Evolutionary conservation across 2,888 invertebrate genomes (phyloP).

Genomic region (Bombyx huttoni): DNA sequence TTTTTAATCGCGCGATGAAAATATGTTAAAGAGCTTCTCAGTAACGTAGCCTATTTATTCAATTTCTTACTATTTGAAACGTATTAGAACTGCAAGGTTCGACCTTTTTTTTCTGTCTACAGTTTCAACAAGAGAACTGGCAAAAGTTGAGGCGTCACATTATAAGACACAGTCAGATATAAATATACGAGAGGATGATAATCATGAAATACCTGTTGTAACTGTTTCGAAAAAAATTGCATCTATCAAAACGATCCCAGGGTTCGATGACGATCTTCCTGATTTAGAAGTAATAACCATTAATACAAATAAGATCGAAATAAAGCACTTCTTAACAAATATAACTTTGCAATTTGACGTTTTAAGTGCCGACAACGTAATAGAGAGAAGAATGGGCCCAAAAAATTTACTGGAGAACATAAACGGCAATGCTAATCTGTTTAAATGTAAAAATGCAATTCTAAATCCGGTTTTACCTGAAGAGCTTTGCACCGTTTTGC

Average conservation of each 20-base stretch:
- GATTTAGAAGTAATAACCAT: constrained; percentile 35
- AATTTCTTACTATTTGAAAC: too few relatives aligned
- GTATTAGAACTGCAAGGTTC: too few relatives aligned
- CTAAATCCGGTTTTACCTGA: constrained; percentile 49
- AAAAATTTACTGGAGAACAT: constrained; percentile 13
- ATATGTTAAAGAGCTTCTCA: too few relatives aligned
- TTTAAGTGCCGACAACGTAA: constrained; percentile 19
- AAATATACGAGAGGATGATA: background rate
- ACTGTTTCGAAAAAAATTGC: constrained; percentile 6
- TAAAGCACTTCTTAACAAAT: constrained; percentile 45
- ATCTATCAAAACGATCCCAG: constrained; percentile 22
- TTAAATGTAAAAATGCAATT: constrained; percentile 44
- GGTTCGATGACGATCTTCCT: constrained; percentile 31
- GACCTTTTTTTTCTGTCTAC: too few relatives aligned
- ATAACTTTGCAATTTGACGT: constrained; percentile 49
- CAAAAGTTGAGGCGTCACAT: background rate
- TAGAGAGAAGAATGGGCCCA: constrained; percentile 9
- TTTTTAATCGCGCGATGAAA: too few relatives aligned
- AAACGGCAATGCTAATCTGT: constrained; percentile 30
- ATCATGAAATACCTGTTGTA: background rate
- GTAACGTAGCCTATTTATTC: too few relatives aligned
- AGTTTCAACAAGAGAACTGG: background rate
- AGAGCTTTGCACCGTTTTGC: constrained; percentile 49
- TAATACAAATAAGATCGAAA: constrained; percentile 33
- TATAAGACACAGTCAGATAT: background rate